Percentiles rank a stretch among this genome's conserved stretches.
Evolutionary conservation across 2,113 vertebrate species (phyloP).

Genomic region (Crotalus horridus): DNA sequence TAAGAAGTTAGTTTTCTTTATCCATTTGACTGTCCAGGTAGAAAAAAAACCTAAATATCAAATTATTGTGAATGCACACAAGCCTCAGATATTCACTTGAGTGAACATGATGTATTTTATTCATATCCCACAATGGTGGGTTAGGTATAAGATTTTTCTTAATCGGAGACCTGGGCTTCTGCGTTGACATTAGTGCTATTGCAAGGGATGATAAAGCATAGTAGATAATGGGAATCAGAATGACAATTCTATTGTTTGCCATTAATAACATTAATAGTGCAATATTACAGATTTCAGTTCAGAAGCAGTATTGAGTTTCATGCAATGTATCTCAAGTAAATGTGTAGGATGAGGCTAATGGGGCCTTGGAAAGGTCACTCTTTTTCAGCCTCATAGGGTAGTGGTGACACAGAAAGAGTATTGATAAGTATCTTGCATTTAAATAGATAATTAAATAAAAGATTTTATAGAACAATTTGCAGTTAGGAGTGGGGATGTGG

Average conservation of each 20-base stretch:
- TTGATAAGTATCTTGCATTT: not conserved
- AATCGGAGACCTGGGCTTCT: not conserved
- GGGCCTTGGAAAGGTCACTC: not conserved
- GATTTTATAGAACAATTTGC: not conserved
- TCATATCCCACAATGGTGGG: not conserved
- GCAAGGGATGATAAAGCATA: not conserved
- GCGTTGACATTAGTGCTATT: not conserved
- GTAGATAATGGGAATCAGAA: not conserved
- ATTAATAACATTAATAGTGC: not conserved
- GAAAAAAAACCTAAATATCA: not conserved
- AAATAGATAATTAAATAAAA: not conserved
- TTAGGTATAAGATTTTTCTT: not conserved
- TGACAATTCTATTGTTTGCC: not conserved
- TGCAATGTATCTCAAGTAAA: not conserved
- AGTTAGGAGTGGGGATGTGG: not conserved
- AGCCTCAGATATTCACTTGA: not conserved
- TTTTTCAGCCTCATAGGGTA: not conserved
- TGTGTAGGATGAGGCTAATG: not conserved
- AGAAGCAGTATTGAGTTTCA: not conserved
- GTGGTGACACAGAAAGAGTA: not conserved
- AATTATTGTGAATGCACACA: not conserved
- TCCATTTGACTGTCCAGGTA: not conserved
- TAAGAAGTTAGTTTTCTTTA: not conserved
- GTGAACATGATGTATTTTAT: not conserved
- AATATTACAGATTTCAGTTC: not conserved